A percentile compares a stretch with the other conserved stretches of the same genome.
phyloP scores from a whole-genome alignment of 2,113 vertebrate genomes.

The Psittacula cyanocephala region DNA sequence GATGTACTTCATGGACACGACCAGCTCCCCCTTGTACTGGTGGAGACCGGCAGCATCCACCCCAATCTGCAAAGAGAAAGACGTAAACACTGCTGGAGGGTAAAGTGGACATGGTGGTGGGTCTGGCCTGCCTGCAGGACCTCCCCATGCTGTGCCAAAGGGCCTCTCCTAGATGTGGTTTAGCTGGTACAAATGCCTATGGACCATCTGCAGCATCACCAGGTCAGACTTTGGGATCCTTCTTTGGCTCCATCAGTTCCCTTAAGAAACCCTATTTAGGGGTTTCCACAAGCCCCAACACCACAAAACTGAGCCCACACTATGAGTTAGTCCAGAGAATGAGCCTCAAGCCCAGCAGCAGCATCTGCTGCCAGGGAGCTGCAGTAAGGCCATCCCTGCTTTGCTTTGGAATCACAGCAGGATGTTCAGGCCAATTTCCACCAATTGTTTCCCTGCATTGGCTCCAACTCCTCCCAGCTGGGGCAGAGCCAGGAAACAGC shows the following conservation, averaged over 20 bases:
- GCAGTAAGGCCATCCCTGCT: background rate
- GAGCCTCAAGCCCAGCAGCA: background rate
- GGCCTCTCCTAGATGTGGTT: background rate
- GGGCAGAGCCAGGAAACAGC: background rate
- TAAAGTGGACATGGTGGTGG: fast-evolving
- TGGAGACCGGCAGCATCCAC: conserved; percentile 46
- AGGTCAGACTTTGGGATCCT: background rate
- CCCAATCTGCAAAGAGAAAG: conserved; percentile 46
- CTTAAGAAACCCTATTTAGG: background rate
- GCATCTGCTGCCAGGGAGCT: background rate
- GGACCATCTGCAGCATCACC: background rate
- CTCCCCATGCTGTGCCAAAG: background rate
- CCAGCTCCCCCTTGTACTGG: conserved; percentile 88
- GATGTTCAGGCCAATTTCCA: background rate
- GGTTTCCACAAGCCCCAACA: background rate
- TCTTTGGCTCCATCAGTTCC: background rate
- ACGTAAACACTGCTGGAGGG: background rate
- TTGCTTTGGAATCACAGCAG: background rate
- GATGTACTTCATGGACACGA: conserved; percentile 92
- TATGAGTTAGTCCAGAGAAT: background rate
- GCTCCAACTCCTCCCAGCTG: background rate
- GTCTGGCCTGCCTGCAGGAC: background rate
- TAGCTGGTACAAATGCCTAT: background rate
- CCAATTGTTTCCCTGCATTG: background rate
- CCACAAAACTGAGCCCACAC: background rate